Conservation (phyloP, 1,140 invertebrate genomes). For the Stenopsyche tienmushanensis region DNA sequence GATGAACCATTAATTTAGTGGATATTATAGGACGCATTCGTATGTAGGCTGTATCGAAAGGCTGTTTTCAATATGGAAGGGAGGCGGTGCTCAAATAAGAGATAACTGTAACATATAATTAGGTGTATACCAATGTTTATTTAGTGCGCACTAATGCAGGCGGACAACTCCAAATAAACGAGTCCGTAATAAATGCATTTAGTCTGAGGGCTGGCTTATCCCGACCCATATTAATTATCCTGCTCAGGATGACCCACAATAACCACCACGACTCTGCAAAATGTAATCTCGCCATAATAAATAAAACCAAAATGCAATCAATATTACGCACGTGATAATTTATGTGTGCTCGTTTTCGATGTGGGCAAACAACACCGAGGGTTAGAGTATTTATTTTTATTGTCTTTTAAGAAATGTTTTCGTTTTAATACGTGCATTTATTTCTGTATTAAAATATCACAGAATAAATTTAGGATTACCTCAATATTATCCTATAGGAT, state of each 20-base stretch:
- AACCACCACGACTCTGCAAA: slow-evolving; percentile 8
- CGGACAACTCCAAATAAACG: slow-evolving; percentile 35
- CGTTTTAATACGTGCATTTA: too few relatives aligned
- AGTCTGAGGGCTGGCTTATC: slow-evolving; percentile 25
- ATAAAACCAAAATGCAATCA: not conserved
- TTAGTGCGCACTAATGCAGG: slow-evolving; percentile 39
- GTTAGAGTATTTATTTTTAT: too few relatives aligned
- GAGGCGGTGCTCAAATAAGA: slow-evolving; percentile 35
- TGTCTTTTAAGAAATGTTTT: too few relatives aligned
- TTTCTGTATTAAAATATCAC: too few relatives aligned
- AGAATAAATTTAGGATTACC: too few relatives aligned
- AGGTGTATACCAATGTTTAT: slow-evolving; percentile 38
- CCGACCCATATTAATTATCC: slow-evolving; percentile 35
- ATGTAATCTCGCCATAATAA: not conserved
- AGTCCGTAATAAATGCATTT: slow-evolving; percentile 38
- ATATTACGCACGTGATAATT: not conserved
- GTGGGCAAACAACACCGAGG: too few relatives aligned
- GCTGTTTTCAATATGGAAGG: too few relatives aligned
- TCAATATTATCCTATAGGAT: too few relatives aligned
- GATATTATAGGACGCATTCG: too few relatives aligned
- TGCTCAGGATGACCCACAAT: slow-evolving; percentile 25
- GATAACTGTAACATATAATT: slow-evolving; percentile 42
- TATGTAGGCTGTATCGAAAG: too few relatives aligned
- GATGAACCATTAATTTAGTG: too few relatives aligned
- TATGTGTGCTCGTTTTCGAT: too few relatives aligned